phyloP scores from a whole-genome alignment of 1,140 invertebrate species.

The Rhopalosiphum maidis region DNA sequence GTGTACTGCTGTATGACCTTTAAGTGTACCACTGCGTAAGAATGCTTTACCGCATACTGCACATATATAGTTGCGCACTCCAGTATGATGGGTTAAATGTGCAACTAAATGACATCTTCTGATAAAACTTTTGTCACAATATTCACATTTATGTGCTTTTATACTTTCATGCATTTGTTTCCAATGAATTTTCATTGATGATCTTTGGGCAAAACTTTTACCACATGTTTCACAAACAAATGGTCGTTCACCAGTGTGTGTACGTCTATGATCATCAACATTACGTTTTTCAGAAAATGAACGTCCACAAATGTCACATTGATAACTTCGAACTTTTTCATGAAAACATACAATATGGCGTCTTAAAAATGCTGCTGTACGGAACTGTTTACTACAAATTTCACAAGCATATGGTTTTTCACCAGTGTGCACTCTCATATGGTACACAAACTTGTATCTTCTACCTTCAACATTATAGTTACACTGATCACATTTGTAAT shows the following conservation, averaged over 20 bases:
- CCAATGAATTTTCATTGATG: constrained; percentile 60
- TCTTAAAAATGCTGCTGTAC: constrained; percentile 69
- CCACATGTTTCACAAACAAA: constrained; percentile 60
- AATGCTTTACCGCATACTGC: constrained; percentile 67
- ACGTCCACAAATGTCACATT: constrained; percentile 67
- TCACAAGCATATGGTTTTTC: constrained; percentile 77
- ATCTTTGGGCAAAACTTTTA: constrained; percentile 58
- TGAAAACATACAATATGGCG: constrained; percentile 72
- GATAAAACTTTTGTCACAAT: constrained; percentile 66
- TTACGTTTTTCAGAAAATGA: constrained; percentile 66
- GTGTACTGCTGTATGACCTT: constrained; percentile 56
- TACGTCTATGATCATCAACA: constrained; percentile 63
- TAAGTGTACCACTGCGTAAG: constrained; percentile 61
- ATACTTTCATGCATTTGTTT: constrained; percentile 67
- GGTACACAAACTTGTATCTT: constrained; percentile 58
- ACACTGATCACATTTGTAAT: constrained; percentile 59
- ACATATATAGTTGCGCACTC: constrained; percentile 66
- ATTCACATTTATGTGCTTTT: constrained; percentile 70
- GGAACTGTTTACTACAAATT: constrained; percentile 77
- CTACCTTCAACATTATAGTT: constrained; percentile 52
- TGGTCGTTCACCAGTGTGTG: constrained; percentile 61
- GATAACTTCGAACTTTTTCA: constrained; percentile 68
- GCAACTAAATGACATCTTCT: constrained; percentile 65
- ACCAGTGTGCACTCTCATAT: constrained; percentile 63
- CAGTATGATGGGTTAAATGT: constrained; percentile 67